phyloP scores from a whole-genome alignment of 2,113 vertebrate genomes.

The Kryptolebias marmoratus region DNA sequence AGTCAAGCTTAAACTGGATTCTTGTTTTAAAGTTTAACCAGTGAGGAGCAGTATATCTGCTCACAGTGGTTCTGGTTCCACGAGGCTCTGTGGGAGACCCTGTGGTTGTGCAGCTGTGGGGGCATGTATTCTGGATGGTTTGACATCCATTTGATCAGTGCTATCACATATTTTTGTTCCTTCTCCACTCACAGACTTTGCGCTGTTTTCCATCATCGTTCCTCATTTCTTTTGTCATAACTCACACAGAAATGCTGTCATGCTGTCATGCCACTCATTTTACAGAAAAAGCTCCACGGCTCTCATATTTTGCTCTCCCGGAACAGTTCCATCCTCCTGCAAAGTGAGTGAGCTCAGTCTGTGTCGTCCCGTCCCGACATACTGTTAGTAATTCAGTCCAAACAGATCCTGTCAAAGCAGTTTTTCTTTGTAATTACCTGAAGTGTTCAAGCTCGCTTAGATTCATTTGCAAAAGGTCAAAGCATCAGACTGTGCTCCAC shows the following conservation, averaged over 20 bases:
- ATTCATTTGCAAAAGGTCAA: slow-evolving; percentile 84
- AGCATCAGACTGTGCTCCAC: slow-evolving; percentile 63
- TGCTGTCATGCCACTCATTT: slow-evolving; percentile 8
- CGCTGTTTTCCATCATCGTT: not conserved
- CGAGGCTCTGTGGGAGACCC: slow-evolving; percentile 48
- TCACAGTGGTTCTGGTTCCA: slow-evolving; percentile 63
- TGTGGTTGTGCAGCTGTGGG: slow-evolving; percentile 49
- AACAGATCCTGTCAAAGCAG: slow-evolving; percentile 81
- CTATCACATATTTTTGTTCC: not conserved
- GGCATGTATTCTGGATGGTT: slow-evolving; percentile 22
- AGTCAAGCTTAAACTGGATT: slow-evolving; percentile 25
- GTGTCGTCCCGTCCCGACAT: slow-evolving; percentile 72
- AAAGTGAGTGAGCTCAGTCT: slow-evolving; percentile 69
- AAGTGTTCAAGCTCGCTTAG: slow-evolving; percentile 84
- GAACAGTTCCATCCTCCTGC: slow-evolving; percentile 58
- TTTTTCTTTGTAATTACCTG: slow-evolving; percentile 85
- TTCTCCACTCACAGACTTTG: not conserved
- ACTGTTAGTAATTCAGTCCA: slow-evolving; percentile 81
- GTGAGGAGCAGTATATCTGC: slow-evolving; percentile 26
- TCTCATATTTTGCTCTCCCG: slow-evolving; percentile 4
- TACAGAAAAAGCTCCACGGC: slow-evolving; percentile 18
- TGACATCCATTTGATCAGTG: slow-evolving; percentile 41
- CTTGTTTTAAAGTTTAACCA: slow-evolving; percentile 59
- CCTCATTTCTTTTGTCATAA: no score
- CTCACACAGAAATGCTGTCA: no score